A percentile compares a stretch with the other conserved stretches of the same genome.
phyloP scores from a whole-genome alignment of 2,113 vertebrate species.

The Haemorhous mexicanus region DNA sequence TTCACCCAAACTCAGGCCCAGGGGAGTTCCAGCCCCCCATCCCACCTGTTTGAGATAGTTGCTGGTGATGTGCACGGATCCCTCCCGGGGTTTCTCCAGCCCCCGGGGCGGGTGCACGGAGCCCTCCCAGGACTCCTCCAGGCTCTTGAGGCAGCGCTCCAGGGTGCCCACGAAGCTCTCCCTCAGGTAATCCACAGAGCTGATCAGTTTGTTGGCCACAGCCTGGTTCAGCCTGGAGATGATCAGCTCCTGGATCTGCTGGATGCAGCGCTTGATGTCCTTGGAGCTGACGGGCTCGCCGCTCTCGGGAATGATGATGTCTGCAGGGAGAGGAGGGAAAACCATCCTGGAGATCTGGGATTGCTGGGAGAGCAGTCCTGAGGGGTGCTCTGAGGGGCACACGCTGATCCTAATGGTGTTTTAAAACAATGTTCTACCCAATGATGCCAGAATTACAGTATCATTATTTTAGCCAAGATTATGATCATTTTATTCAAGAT shows the following conservation, averaged over 20 bases:
- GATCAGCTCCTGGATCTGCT: constrained; percentile 95
- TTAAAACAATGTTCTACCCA: fast-evolving
- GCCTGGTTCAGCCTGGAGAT: constrained; percentile 92
- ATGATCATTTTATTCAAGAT: background rate
- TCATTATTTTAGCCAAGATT: background rate
- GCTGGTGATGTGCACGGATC: constrained; percentile 84
- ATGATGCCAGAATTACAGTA: background rate
- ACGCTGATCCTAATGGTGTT: fast-evolving
- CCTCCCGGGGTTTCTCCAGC: constrained; percentile 84
- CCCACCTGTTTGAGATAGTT: constrained; percentile 93
- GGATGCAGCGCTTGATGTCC: constrained; percentile 93
- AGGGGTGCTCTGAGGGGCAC: background rate
- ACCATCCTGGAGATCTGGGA: background rate
- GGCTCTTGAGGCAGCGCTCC: constrained; percentile 91
- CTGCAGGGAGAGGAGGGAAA: constrained; percentile 52
- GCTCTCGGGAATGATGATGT: constrained; percentile 88
- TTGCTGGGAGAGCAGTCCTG: fast-evolving
- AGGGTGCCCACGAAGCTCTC: constrained; percentile 98
- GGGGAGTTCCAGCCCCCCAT: no score
- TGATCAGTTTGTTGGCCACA: constrained; percentile 94
- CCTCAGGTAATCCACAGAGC: constrained; percentile 92
- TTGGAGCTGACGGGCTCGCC: constrained; percentile 89
- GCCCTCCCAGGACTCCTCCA: constrained; percentile 89
- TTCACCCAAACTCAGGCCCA: no score
- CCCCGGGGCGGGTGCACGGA: constrained; percentile 71